phyloP scores from a whole-genome alignment of 30 jellyfish, hydroid and myxozoan species.

The Turritopsis rubra region DNA sequence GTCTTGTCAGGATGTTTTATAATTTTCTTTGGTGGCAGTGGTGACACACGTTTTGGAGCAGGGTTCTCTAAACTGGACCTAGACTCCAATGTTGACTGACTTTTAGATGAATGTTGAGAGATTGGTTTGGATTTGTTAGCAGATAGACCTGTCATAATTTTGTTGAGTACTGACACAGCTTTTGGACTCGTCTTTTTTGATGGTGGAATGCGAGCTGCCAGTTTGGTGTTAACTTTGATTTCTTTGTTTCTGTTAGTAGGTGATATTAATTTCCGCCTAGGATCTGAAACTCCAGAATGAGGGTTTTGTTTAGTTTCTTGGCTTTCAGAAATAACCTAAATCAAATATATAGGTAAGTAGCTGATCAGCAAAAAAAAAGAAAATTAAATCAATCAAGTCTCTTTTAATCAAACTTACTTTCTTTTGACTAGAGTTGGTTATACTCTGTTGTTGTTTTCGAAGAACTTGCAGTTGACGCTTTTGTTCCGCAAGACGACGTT shows the following conservation, averaged over 20 bases:
- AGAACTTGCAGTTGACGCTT: conserved; percentile 21
- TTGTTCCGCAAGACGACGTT: conserved; percentile 51
- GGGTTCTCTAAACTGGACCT: neutral
- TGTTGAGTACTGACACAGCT: conserved; percentile 19
- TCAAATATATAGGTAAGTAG: too few relatives aligned
- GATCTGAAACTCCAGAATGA: neutral
- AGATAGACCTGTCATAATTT: conserved; percentile 18
- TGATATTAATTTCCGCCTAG: neutral
- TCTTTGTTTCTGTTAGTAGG: neutral
- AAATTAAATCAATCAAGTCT: too few relatives aligned
- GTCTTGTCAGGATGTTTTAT: neutral
- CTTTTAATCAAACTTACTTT: neutral
- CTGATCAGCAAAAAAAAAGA: too few relatives aligned
- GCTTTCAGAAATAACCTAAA: neutral
- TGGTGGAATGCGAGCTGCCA: neutral
- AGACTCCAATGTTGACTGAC: neutral
- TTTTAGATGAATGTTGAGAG: neutral
- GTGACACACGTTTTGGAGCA: neutral
- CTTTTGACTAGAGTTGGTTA: neutral
- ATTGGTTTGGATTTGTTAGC: neutral
- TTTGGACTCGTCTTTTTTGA: neutral
- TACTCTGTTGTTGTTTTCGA: conserved; percentile 25
- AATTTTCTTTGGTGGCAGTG: neutral
- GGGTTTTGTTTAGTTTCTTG: neutral
- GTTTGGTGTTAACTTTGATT: neutral